A percentile compares a stretch with the other conserved stretches of the same genome.
These are phyloP conservation scores for Tapirus terrestris DNA, from an alignment of 2,113 vertebrate species.

Conservation along the genomic window DNA sequence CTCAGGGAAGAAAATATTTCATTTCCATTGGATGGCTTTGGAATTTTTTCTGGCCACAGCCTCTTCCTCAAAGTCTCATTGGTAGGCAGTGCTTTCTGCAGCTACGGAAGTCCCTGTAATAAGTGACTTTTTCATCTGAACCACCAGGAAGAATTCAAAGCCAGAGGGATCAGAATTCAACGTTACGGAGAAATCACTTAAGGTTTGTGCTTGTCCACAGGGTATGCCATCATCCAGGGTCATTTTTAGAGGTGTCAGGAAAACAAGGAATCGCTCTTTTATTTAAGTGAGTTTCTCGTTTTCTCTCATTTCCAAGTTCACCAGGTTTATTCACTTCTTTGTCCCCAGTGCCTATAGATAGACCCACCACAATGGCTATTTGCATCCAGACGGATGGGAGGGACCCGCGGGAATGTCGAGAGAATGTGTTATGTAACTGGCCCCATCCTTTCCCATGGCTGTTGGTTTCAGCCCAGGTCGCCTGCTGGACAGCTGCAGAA, in stretches of 20 bases:
- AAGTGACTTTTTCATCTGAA: background rate
- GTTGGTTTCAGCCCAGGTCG: constrained; percentile 11
- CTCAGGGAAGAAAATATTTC: constrained; percentile 4
- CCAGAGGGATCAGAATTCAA: background rate
- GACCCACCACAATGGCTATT: background rate
- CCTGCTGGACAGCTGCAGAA: background rate
- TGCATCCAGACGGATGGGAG: constrained; percentile 40
- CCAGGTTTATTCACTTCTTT: background rate
- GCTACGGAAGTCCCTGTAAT: background rate
- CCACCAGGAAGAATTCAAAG: background rate
- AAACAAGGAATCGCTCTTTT: background rate
- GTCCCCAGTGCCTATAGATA: background rate
- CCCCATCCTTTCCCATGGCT: background rate
- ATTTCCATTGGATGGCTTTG: background rate
- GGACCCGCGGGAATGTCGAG: background rate
- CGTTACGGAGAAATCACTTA: background rate
- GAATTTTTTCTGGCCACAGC: constrained; percentile 35
- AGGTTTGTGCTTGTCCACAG: background rate
- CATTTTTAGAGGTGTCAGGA: background rate
- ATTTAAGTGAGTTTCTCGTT: background rate
- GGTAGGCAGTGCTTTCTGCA: background rate
- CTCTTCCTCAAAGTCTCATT: constrained; percentile 49
- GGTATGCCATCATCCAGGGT: background rate
- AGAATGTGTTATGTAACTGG: background rate
- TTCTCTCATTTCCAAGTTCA: background rate